Evolutionary conservation across 2,797 vertebrate genomes (phyloP).

Genomic region (Phrynocephalus guinanensis): DNA sequence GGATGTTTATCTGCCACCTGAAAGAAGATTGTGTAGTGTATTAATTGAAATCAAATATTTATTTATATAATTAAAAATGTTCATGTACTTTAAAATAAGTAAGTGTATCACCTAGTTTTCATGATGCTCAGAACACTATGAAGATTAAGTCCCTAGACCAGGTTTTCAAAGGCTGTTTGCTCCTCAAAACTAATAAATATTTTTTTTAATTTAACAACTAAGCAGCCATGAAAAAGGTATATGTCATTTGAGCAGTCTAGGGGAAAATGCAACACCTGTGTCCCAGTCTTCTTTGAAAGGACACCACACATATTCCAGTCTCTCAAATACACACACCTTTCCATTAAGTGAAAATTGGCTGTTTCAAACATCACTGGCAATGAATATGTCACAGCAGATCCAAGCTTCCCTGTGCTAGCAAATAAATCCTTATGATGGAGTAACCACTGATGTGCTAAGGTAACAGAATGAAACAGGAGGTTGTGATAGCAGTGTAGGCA

Average conservation of each 20-base stretch:
- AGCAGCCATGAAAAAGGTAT: background rate
- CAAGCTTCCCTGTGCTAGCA: background rate
- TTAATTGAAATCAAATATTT: background rate
- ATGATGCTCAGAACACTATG: background rate
- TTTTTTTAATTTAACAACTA: conserved; percentile 12
- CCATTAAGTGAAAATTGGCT: conserved; percentile 12
- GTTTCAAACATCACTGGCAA: background rate
- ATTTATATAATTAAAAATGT: background rate
- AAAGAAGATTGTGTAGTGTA: background rate
- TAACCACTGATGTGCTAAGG: background rate
- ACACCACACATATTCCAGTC: background rate
- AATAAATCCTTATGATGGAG: conserved; percentile 13
- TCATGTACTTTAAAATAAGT: conserved; percentile 36
- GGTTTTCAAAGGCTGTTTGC: conserved; percentile 8
- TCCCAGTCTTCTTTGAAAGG: conserved; percentile 27
- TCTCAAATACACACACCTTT: conserved; percentile 22
- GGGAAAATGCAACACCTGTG: background rate
- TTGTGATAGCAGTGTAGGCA: background rate
- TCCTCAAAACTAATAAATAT: background rate
- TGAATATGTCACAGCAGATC: conserved; percentile 15
- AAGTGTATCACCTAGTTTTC: conserved; percentile 24
- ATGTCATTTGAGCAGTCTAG: background rate
- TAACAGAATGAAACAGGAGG: background rate
- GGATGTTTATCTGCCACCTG: background rate
- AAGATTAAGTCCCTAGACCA: background rate